Evolutionary conservation across 2,113 vertebrate genomes (phyloP), one percentile per base, ranked within the genome.

Genomic region (Uropsilus gracilis): DNA sequence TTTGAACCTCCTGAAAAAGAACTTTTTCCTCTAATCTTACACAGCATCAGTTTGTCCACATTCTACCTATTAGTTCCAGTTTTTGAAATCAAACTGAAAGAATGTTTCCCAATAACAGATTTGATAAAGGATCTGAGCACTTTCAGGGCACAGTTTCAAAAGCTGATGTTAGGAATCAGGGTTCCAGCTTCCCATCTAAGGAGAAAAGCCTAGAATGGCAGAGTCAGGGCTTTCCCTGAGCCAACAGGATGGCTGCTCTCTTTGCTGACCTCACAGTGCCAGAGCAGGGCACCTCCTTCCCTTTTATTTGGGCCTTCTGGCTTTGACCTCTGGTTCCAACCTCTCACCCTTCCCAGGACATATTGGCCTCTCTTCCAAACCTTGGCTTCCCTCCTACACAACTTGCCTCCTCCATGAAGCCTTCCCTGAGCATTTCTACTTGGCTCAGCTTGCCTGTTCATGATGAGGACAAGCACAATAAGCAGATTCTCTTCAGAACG

Each of bases 191-290:
- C 10, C 28, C 34, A 7, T 18, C 37, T 69, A 3, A 11, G 8
- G 13, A 88, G 61, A 81, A 61, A 18, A n/a, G 39, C n/a, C 3
- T 14, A 32, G 68, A 55, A 72, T 1, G 5, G 44, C n/a, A 55
- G 0, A 22, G 37, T 0, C 59, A 20, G 83, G 12, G 48, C n/a
- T 32, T 34, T 28, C 48, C 28, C 30, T 66, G 39, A 34, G 71
- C 34, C 0, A 0, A 63, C 16, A n/a, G n/a, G n/a, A n/a, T n/a
- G n/a, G 63, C 7, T 57, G 42, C 18, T 71, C 59, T 50, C 53
- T 6, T 59, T 16, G 66, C 14, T 26, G 14, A 34, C 76, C 30
- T 53, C 30, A n/a, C 1, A 0, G 57, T 11, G 26, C 30, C 34
- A 28, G 3, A 34, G 2, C 34, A 16, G 64, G 14, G 28, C 12